Evolutionary conservation across 2,797 vertebrate genomes (phyloP).

Genomic region (Lerista edwardsae): DNA sequence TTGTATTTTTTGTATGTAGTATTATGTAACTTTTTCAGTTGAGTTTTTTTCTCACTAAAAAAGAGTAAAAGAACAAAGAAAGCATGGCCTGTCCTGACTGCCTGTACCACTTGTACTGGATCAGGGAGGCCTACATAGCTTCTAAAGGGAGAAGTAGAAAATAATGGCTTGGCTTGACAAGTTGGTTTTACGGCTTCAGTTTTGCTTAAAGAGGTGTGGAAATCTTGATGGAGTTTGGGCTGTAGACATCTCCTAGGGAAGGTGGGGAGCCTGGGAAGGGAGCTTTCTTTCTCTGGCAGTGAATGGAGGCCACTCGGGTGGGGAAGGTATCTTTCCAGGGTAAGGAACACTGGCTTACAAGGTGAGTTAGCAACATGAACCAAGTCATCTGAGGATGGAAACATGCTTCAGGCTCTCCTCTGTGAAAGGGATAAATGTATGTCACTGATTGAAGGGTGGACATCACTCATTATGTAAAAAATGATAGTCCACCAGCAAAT

Average conservation of each 20-base stretch:
- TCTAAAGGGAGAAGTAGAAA: not conserved
- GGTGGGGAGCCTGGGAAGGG: too few species aligned
- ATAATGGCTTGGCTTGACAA: not conserved
- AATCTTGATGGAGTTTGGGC: not conserved
- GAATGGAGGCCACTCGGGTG: not conserved
- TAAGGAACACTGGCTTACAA: not conserved
- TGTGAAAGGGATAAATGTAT: constrained; percentile 29
- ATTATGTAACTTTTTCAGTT: not conserved
- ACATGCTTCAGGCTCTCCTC: not conserved
- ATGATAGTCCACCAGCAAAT: constrained; percentile 46
- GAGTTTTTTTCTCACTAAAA: too few species aligned
- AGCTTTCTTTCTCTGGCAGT: not conserved
- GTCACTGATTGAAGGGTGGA: not conserved
- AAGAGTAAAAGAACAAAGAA: too few species aligned
- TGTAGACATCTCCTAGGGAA: not conserved
- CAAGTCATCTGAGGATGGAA: constrained; percentile 42
- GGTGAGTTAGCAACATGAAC: constrained; percentile 18
- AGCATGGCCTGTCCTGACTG: not conserved
- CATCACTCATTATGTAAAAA: constrained; percentile 49
- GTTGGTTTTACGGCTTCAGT: not conserved
- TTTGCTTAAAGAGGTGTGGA: not conserved
- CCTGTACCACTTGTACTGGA: too few species aligned
- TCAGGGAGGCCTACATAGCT: too few species aligned
- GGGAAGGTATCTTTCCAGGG: not conserved
- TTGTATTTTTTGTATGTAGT: too few species aligned